Evolutionary conservation across 2,888 invertebrate genomes (phyloP), one percentile per base, ranked within the genome.

Genomic region (Patella caerulea): DNA sequence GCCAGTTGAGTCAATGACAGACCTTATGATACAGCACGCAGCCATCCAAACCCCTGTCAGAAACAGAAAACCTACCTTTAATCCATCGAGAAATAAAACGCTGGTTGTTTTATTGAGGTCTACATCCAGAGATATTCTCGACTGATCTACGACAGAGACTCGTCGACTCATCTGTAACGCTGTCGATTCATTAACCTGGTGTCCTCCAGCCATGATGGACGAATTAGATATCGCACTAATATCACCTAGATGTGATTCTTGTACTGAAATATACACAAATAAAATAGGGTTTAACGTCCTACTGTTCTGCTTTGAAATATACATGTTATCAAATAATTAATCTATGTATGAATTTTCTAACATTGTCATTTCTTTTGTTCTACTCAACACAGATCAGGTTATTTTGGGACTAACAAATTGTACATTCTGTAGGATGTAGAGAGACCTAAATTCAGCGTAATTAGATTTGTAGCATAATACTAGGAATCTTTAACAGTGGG

Each of bases 1-100:
- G 29, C 29, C 2, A 29, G 29, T 29, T 2, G 29, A 29, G 2
- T 29, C 29, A 29, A 29, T 29, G 2, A 29, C 29, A 29, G 29
- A 29, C 29, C 29, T 29, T 2, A 29, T 29, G 29, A 2, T 2
- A 29, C 29, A 29, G 29, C 29, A 2, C 29, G 3, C 29, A 3
- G 11, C 9, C 19, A 72, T 5, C 1, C 19, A 72, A 34, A 5
- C 12, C 72, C 29, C 17, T 1, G 11, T 1, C 11, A n/a, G 53
- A 19, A n/a, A 45, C 56, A 17, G 7, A 11, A 11, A 53, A 9
- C 75, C 75, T 81, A 96, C 95, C 92, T 95, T 95, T 89, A 96
- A 97, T 73, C 97, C 97, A 92, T 98, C 97, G 77, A 98, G 94
- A 89, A 97, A 97, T 79, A 94, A 93, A 55, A 96, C 97, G 81